phyloP scores from a whole-genome alignment of 2,113 vertebrate species.

The Notarius lentiginosus region DNA sequence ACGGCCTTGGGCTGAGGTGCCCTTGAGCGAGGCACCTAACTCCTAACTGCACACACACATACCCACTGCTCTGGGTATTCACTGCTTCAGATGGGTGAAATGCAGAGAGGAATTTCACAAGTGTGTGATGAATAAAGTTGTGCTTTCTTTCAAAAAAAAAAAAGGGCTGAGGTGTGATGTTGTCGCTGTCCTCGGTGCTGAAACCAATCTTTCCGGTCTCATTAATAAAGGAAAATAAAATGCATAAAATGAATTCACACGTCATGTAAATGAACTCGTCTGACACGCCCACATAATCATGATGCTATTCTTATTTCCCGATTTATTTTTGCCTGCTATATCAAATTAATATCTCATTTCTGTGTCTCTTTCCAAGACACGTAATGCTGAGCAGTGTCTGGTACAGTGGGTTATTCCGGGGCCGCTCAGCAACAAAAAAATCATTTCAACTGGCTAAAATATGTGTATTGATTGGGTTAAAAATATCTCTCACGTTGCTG shows the following conservation, averaged over 20 bases:
- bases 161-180: background rate
- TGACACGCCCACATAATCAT: background rate
- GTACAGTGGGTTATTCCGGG: constrained; percentile 6
- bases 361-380: background rate
- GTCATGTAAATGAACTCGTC: background rate
- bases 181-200: constrained; percentile 46
- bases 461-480: constrained; percentile 38
- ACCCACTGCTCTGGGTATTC: too few species aligned
- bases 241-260: background rate
- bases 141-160: background rate
- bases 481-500: constrained; percentile 16
- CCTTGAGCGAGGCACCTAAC: too few species aligned
- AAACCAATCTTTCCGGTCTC: background rate
- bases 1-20: too few species aligned
- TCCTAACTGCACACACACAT: too few species aligned
- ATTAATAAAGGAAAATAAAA: background rate
- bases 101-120: too few species aligned
- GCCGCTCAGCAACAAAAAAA: background rate
- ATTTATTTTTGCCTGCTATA: background rate
- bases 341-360: background rate
- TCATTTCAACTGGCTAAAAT: constrained; percentile 25
- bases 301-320: background rate
- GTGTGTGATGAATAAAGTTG: too few species aligned
- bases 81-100: too few species aligned
- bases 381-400: background rate